Base-by-base conservation (phyloP, 1,140 invertebrate species). In the Liolophura sinensis region DNA sequence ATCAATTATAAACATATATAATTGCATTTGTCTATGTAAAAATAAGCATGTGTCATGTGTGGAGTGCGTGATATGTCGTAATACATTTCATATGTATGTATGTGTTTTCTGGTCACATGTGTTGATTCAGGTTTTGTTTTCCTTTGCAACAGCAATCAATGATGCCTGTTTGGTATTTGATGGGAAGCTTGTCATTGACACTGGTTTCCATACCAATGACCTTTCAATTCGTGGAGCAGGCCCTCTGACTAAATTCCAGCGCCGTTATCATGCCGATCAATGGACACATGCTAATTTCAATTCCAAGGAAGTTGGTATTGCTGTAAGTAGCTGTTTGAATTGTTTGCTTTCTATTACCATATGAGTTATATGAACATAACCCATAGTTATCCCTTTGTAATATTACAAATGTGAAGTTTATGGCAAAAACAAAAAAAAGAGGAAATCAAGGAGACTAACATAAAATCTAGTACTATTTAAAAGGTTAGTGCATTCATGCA, bases 121-220 rank as follows among this genome's bases (percentile, higher is more conserved):
- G 31, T 40, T 40, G 31, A 40, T 40, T 40, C n/a, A 54, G 51
- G 31, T 9, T 40, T 40, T 40, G 31, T 40, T 40, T 40, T 40
- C 31, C 15, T 56, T 60, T 66, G 49, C 73, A 83, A n/a, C 73
- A 89, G 91, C 91, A 16, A 88, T 92, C 67, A 89, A 87, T 55
- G 85, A 87, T 64, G 85, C 89, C 20, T 90, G 89, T 46, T 75
- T 93, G 12, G 88, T 91, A 4, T 92, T 90, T 80, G 89, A 92
- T 74, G 90, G 89, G 47, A 87, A 87, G 16, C 75, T 93, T 40
- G 88, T 92, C 1, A 91, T 93, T 51, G 87, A 91, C 70, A 79
- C 86, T 0, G 77, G 87, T 25, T 91, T 89, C 73, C 85, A 88
- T 51, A 93, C 91, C 0, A 91, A 90, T 79, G 91, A 92, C 77